Evolutionary conservation across 2,113 vertebrate species (phyloP).

Genomic region (Vanacampus margaritifer): DNA sequence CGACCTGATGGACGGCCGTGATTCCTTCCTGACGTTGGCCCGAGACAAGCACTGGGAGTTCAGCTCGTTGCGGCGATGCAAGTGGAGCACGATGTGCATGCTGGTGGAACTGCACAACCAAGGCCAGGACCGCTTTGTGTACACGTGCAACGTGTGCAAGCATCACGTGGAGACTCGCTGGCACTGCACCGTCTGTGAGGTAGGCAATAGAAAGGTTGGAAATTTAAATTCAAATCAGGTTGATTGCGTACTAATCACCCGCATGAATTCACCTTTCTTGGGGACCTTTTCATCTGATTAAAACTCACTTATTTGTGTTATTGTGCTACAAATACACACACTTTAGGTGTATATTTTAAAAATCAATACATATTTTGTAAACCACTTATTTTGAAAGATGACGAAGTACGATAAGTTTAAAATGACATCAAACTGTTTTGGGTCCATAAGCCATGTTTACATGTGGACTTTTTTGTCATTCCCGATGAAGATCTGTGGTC

Average conservation of each 20-base stretch:
- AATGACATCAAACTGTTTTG: too few species aligned
- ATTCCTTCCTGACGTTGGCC: slow-evolving; percentile 94
- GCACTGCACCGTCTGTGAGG: slow-evolving; percentile 98
- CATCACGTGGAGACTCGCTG: slow-evolving; percentile 97
- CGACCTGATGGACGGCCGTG: slow-evolving; percentile 95
- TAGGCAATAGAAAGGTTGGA: slow-evolving; percentile 47
- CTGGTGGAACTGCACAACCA: slow-evolving; percentile 97
- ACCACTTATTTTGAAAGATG: too few species aligned
- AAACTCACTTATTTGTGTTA: too few species aligned
- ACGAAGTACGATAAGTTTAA: too few species aligned
- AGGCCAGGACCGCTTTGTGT: slow-evolving; percentile 97
- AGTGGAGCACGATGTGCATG: slow-evolving; percentile 98
- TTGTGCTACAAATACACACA: too few species aligned
- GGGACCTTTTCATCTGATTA: too few species aligned
- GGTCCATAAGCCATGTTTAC: too few species aligned
- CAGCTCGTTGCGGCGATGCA: slow-evolving; percentile 90
- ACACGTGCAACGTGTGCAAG: slow-evolving; percentile 98
- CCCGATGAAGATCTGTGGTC: too few species aligned
- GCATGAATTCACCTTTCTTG: too few species aligned
- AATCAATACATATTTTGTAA: too few species aligned
- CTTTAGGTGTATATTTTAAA: too few species aligned
- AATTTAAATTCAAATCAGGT: background rate
- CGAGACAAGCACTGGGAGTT: slow-evolving; percentile 99
- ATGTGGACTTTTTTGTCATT: too few species aligned
- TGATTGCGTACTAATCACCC: background rate